These are phyloP conservation scores for Sphaerophoria taeniata DNA, from an alignment of 2,888 invertebrate genomes.

Conservation along the genomic window DNA sequence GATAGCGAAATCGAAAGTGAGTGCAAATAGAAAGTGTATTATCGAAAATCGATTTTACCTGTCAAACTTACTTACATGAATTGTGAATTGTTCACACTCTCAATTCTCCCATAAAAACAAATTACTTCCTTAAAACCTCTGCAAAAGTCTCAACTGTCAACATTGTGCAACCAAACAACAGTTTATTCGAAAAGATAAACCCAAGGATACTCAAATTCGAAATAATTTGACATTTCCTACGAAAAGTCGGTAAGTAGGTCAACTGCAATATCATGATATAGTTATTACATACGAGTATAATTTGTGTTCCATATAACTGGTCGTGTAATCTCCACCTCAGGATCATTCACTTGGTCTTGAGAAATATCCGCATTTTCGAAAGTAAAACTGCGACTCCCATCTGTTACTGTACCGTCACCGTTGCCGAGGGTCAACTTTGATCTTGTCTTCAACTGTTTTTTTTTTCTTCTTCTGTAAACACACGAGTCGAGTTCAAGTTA, in stretches of 20 bases:
- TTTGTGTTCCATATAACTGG: conserved; percentile 38
- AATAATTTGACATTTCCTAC: conserved; percentile 27
- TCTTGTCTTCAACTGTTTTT: conserved; percentile 28
- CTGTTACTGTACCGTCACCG: background rate
- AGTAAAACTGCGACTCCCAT: conserved; percentile 36
- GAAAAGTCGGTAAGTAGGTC: conserved; percentile 60
- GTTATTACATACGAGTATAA: too few relatives aligned
- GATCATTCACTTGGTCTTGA: conserved; percentile 46
- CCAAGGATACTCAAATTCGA: conserved; percentile 48
- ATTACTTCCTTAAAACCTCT: background rate
- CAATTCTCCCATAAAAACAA: background rate
- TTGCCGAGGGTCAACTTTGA: conserved; percentile 5
- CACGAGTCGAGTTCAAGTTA: conserved; percentile 37
- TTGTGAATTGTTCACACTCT: background rate
- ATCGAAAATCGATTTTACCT: background rate
- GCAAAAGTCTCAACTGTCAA: background rate
- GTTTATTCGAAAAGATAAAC: conserved; percentile 33
- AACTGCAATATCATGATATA: background rate
- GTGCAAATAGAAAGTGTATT: conserved; percentile 13
- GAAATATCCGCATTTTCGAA: conserved; percentile 53
- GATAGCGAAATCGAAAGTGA: conserved; percentile 52
- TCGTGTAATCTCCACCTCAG: conserved; percentile 12
- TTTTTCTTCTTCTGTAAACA: conserved; percentile 37
- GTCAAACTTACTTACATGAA: background rate
- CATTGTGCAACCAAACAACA: conserved; percentile 38